Percentiles rank a stretch among this genome's conserved stretches.
phyloP scores from a whole-genome alignment of 2,113 vertebrate species.

The Pomatorhinus ruficollis region DNA sequence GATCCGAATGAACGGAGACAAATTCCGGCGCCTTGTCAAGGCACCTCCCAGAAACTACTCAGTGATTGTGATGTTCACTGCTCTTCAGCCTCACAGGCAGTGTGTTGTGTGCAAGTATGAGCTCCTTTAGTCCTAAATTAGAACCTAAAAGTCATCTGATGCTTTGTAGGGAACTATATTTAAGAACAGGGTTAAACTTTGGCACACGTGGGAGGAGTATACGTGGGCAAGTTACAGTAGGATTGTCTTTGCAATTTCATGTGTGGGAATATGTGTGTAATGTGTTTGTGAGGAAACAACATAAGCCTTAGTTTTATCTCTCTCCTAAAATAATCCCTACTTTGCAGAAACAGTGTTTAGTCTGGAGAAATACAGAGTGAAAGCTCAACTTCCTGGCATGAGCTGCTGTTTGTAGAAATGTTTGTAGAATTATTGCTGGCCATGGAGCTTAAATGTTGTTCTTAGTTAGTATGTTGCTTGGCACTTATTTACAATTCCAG shows the following conservation, averaged over 20 bases:
- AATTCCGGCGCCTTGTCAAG: slow-evolving; percentile 94
- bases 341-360: not conserved
- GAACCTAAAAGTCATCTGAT: not conserved
- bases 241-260: not conserved
- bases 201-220: fast-evolving
- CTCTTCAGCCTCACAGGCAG: slow-evolving; percentile 93
- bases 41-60: slow-evolving; percentile 96
- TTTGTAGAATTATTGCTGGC: not conserved
- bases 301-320: not conserved
- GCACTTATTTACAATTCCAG: not conserved
- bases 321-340: not conserved
- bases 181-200: not conserved
- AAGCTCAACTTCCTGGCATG: not conserved
- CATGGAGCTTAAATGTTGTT: not conserved
- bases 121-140: slow-evolving; percentile 21
- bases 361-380: not conserved
- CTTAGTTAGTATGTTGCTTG: not conserved
- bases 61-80: slow-evolving; percentile 95
- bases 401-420: not conserved
- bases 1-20: slow-evolving; percentile 95
- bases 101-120: slow-evolving; percentile 94
- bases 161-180: not conserved
- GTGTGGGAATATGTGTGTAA: not conserved
- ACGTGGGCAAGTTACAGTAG: too few species aligned
- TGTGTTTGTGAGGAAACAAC: not conserved